Base-by-base conservation (phyloP, 2,113 vertebrate species). In the Phasianus colchicus region DNA sequence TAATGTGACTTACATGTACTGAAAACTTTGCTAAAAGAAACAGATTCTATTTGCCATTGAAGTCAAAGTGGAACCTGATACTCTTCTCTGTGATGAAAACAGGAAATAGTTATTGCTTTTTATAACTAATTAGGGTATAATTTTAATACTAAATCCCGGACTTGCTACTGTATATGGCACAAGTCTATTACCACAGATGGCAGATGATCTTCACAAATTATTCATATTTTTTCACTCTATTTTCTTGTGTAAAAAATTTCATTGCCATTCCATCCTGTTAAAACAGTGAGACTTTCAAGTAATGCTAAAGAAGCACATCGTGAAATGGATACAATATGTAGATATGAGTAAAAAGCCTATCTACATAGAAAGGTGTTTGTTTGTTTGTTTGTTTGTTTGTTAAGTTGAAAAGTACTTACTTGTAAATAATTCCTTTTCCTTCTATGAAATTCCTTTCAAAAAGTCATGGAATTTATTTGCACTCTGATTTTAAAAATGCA, bases 71-170 rank as follows among this genome's bases (percentile, higher is more conserved):
- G 69, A 34, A 90, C 22, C 25, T 78, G 7, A 8, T 83, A 38
- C 64, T 93, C 25, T 45, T 69, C 42, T 92, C 38, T 50, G 11
- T 40, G 70, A 87, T 84, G 30, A 83, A 88, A 84, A 21, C 9
- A 78, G 24, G 36, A 81, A 79, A 8, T 66, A 43, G 55, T 87
- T 70, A 69, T 48, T 93, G 9, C 8, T 71, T 76, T 57, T 89
- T 61, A 20, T 60, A 90, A 80, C 13, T 90, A 24, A 83, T 69
- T n/a, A 72, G 42, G 34, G 4, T 84, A 73, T 58, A 36, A 70
- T 88, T 96, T 96, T 93, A 91, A 86, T 92, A 90, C 10, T 87
- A 50, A 84, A 94, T 95, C 24, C 42, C 74, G 11, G 2, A 83
- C 29, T 63, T 92, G 18, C 36, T 65, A 25, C 45, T 88, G 48